Evolutionary conservation across 2,113 vertebrate species (phyloP).

Genomic region (Xiphophorus hellerii): DNA sequence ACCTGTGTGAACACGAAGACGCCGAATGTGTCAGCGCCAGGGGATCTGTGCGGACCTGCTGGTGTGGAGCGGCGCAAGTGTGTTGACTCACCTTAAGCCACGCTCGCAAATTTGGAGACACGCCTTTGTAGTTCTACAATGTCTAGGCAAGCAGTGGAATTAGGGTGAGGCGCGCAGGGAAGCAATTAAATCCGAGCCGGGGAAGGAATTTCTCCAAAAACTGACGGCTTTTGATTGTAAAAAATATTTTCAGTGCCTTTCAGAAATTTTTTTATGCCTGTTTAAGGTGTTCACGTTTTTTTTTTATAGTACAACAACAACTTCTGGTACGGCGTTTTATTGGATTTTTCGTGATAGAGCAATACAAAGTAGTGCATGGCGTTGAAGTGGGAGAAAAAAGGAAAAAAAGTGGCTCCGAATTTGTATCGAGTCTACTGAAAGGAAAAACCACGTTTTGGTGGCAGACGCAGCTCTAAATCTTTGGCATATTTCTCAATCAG

Average conservation of each 20-base stretch:
- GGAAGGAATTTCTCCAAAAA: constrained; percentile 8
- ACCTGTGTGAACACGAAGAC: constrained; percentile 73
- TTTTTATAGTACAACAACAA: background rate
- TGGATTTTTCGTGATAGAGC: background rate
- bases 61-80: background rate
- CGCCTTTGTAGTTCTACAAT: constrained; percentile 68
- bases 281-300: background rate
- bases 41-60: constrained; percentile 66
- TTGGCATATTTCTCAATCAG: background rate
- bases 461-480: background rate
- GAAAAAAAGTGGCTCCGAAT: background rate
- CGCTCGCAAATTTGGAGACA: constrained; percentile 69
- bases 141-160: constrained; percentile 79
- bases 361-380: background rate
- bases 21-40: constrained; percentile 43
- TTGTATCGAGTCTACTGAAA: background rate
- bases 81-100: constrained; percentile 56
- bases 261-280: background rate
- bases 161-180: constrained; percentile 66
- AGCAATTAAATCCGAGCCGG: constrained; percentile 36
- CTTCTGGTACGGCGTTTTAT: background rate
- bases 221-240: background rate
- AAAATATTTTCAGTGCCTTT: background rate
- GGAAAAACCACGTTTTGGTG: background rate
- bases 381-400: background rate